phyloP scores from a whole-genome alignment of 2,888 invertebrate genomes.

The Parasteatoda lunata region DNA sequence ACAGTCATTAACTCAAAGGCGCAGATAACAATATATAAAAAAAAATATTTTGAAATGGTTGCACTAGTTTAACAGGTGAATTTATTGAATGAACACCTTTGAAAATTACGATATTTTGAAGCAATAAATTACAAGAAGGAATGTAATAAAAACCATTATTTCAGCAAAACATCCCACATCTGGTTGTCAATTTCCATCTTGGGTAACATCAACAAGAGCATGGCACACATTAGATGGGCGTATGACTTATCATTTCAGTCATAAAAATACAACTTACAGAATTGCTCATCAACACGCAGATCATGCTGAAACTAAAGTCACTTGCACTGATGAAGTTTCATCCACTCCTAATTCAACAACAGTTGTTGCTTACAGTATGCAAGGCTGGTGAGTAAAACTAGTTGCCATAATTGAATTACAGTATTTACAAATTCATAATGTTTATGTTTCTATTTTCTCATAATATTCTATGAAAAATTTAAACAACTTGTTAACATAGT shows the following conservation, averaged over 20 bases:
- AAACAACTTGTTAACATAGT: too few relatives aligned
- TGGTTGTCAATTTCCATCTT: slow-evolving; percentile 70
- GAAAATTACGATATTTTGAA: too few relatives aligned
- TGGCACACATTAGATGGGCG: slow-evolving; percentile 70
- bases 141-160: background rate
- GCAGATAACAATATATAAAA: too few relatives aligned
- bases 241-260: slow-evolving; percentile 68
- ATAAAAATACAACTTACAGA: slow-evolving; percentile 62
- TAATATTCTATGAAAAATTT: too few relatives aligned
- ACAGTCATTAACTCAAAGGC: too few relatives aligned
- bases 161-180: slow-evolving; percentile 84
- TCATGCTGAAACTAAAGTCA: slow-evolving; percentile 65
- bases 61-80: too few relatives aligned
- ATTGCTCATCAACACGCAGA: slow-evolving; percentile 61
- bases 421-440: too few relatives aligned
- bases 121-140: background rate
- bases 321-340: slow-evolving; percentile 66
- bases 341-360: slow-evolving; percentile 75
- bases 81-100: too few relatives aligned
- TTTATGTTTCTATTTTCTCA: too few relatives aligned
- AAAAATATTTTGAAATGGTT: too few relatives aligned
- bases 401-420: too few relatives aligned
- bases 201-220: slow-evolving; percentile 60
- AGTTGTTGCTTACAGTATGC: slow-evolving; percentile 69
- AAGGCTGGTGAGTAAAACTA: slow-evolving; percentile 70